These are phyloP conservation scores for Caenorhabditis sp. DNA, from an alignment of 2,888 invertebrate genomes.

Conservation along the genomic window DNA sequence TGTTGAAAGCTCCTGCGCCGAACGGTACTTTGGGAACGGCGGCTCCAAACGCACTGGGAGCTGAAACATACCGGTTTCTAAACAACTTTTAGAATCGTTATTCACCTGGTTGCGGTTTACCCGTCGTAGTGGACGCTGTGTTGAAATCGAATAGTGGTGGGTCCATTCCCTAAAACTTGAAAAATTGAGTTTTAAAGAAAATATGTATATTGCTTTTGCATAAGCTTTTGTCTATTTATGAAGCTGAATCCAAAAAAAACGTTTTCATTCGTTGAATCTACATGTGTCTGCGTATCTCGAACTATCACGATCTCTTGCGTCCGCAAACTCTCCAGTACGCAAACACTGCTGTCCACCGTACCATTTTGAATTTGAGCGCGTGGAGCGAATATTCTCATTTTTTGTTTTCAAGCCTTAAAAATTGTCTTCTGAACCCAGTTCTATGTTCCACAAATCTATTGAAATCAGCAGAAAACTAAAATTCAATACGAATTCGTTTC, in stretches of 20 bases:
- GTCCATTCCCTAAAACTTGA: slow-evolving; percentile 50
- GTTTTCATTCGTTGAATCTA: slow-evolving; percentile 2
- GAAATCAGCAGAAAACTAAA: too few relatives aligned
- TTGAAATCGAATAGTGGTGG: slow-evolving; percentile 54
- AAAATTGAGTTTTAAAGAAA: too few relatives aligned
- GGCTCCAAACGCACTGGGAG: slow-evolving; percentile 42
- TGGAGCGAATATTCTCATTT: slow-evolving; percentile 10
- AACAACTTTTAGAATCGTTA: neutral
- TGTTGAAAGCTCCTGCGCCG: slow-evolving; percentile 45
- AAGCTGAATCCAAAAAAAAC: neutral
- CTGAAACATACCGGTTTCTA: too few relatives aligned
- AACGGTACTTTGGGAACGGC: slow-evolving; percentile 38
- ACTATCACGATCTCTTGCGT: slow-evolving; percentile 20
- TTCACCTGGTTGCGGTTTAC: slow-evolving; percentile 31
- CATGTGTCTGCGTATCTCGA: slow-evolving; percentile 2
- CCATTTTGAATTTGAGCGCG: slow-evolving; percentile 5
- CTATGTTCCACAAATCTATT: too few relatives aligned
- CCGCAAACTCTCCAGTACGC: slow-evolving; percentile 9
- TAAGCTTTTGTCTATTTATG: too few relatives aligned
- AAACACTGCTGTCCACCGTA: slow-evolving; percentile 33
- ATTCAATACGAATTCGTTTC: too few relatives aligned
- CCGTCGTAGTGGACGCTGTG: slow-evolving; percentile 11
- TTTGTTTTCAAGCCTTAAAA: too few relatives aligned
- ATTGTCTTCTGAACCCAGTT: too few relatives aligned
- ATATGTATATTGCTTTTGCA: too few relatives aligned